Evolutionary conservation across 2,797 vertebrate species (phyloP).

Genomic region (Perodicticus potto): DNA sequence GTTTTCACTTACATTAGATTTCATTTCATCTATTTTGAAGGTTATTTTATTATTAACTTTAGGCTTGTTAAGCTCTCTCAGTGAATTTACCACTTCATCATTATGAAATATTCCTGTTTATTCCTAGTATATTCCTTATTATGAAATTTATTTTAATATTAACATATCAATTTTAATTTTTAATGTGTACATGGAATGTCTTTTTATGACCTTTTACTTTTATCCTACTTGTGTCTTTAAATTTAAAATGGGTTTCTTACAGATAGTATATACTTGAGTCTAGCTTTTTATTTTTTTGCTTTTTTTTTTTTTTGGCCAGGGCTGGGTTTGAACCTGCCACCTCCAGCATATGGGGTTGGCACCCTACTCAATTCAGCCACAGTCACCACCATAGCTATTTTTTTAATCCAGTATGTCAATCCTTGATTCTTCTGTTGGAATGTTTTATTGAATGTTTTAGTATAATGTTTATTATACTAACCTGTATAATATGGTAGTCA

Average conservation of each 20-base stretch:
- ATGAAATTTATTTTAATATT: constrained; percentile 37
- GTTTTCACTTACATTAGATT: constrained; percentile 27
- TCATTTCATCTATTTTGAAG: constrained; percentile 5
- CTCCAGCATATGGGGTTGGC: too few relatives aligned
- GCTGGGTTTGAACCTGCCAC: too few relatives aligned
- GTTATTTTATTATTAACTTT: constrained; percentile 38
- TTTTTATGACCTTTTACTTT: neutral
- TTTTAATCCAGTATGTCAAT: neutral
- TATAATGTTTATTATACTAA: neutral
- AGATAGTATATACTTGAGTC: neutral
- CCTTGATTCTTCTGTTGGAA: neutral
- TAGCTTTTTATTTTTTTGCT: neutral
- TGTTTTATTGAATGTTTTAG: neutral
- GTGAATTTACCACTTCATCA: neutral
- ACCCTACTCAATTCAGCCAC: too few relatives aligned
- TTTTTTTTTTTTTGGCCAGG: too few relatives aligned
- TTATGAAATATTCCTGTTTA: constrained; percentile 8
- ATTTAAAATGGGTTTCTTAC: constrained; percentile 23
- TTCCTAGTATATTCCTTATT: constrained; percentile 1
- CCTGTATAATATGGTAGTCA: neutral
- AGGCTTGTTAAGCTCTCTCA: neutral
- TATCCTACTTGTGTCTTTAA: neutral
- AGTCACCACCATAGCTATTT: too few relatives aligned
- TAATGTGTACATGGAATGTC: neutral
- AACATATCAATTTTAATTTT: neutral